phyloP scores from a whole-genome alignment of 2,797 vertebrate genomes.

The Peromyscus nudipes region DNA sequence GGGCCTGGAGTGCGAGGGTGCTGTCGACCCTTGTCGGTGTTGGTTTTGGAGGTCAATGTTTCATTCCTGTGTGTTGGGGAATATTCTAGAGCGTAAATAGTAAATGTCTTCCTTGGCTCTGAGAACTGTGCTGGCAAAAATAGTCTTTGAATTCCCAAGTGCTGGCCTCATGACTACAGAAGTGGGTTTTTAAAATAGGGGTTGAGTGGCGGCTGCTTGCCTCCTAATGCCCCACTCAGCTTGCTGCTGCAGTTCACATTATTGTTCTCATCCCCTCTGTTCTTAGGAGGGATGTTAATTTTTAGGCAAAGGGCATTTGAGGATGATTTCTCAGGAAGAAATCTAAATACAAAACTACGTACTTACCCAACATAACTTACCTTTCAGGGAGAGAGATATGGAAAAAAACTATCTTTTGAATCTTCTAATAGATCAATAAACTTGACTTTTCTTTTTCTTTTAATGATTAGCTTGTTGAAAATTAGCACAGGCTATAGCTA shows the following conservation, averaged over 20 bases:
- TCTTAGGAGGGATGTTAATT: not conserved
- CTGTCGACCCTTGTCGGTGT: rapidly evolving
- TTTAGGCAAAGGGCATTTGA: not conserved
- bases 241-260: not conserved
- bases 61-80: not conserved
- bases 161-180: not conserved
- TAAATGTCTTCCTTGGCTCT: not conserved
- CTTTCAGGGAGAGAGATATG: not conserved
- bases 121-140: not conserved
- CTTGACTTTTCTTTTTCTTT: not conserved
- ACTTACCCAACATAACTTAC: constrained; percentile 10
- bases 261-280: not conserved
- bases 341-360: constrained; percentile 7
- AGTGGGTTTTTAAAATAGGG: not conserved
- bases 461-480: constrained; percentile 60
- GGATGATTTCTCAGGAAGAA: not conserved
- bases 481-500: constrained; percentile 38
- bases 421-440: constrained; percentile 44
- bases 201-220: not conserved
- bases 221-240: not conserved
- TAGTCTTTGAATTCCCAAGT: not conserved
- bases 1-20: not conserved
- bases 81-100: not conserved
- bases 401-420: constrained; percentile 10
- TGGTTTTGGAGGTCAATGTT: not conserved